Conservation (phyloP, 2,113 vertebrate species). For the Rhea americana region DNA sequence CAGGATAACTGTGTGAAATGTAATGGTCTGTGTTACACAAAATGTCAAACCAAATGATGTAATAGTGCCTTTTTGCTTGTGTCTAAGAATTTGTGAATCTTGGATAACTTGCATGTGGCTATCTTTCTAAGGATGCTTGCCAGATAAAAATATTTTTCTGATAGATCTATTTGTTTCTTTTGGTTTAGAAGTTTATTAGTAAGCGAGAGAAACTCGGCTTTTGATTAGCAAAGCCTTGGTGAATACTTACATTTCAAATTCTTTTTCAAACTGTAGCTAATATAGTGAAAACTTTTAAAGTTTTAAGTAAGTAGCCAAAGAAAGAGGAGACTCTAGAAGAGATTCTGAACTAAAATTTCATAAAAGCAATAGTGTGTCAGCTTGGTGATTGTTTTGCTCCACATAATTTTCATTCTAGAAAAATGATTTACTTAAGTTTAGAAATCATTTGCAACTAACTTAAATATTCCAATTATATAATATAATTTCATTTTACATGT, state of each 20-base stretch:
- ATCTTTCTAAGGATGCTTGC: not conserved
- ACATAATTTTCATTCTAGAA: not conserved
- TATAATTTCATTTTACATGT: slow-evolving; percentile 42
- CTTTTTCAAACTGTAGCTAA: not conserved
- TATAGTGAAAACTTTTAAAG: not conserved
- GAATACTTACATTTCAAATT: not conserved
- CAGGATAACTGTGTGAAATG: not conserved
- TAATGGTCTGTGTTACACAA: not conserved
- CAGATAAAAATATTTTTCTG: not conserved
- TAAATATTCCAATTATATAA: accelerated
- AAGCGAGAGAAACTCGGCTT: not conserved
- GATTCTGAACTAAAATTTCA: not conserved
- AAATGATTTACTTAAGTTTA: not conserved
- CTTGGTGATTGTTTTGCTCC: not conserved
- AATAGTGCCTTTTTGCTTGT: not conserved
- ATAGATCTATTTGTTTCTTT: not conserved
- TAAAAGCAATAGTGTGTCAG: not conserved
- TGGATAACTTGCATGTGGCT: not conserved
- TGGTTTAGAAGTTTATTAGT: not conserved
- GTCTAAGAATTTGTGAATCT: not conserved
- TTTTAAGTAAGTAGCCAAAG: not conserved
- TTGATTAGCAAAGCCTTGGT: not conserved
- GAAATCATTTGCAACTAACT: not conserved
- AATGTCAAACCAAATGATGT: slow-evolving; percentile 18
- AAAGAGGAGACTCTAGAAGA: not conserved